Conservation (phyloP, 1,140 invertebrate species). For the Halyomorpha halys region DNA sequence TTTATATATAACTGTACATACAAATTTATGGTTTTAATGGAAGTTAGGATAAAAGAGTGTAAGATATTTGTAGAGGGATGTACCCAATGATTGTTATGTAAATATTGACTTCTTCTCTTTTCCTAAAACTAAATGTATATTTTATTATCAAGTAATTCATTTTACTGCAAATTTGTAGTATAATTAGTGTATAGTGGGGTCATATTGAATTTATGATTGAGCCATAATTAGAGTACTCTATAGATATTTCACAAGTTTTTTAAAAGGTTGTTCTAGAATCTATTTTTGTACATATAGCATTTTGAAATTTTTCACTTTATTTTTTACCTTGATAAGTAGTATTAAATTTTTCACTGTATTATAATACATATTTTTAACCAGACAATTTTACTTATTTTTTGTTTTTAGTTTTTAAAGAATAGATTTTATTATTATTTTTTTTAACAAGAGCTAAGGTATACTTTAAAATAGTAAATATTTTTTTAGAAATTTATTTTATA, state of each 20-base stretch:
- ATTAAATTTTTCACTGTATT: neutral
- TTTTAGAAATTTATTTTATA: too few species aligned
- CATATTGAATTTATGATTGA: neutral
- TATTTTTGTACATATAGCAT: slow-evolving; percentile 11
- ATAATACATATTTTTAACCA: too few species aligned
- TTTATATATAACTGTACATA: neutral
- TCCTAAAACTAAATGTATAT: slow-evolving; percentile 6
- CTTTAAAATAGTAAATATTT: too few species aligned
- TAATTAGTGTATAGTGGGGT: neutral
- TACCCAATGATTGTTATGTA: neutral
- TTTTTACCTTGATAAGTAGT: slow-evolving; percentile 7
- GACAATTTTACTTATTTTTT: too few species aligned
- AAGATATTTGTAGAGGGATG: neutral
- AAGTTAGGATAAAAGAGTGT: neutral
- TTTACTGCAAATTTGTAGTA: neutral
- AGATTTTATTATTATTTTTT: too few species aligned
- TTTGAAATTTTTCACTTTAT: slow-evolving; percentile 4
- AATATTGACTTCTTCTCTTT: neutral
- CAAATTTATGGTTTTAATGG: neutral
- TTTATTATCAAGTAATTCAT: neutral
- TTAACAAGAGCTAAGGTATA: too few species aligned
- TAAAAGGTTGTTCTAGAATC: slow-evolving; percentile 7
- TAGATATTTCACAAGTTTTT: slow-evolving; percentile 8
- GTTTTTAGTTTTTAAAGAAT: too few species aligned
- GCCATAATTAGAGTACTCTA: slow-evolving; percentile 3